Evolutionary conservation across 2,113 vertebrate genomes (phyloP).

Genomic region (Noctilio leporinus): DNA sequence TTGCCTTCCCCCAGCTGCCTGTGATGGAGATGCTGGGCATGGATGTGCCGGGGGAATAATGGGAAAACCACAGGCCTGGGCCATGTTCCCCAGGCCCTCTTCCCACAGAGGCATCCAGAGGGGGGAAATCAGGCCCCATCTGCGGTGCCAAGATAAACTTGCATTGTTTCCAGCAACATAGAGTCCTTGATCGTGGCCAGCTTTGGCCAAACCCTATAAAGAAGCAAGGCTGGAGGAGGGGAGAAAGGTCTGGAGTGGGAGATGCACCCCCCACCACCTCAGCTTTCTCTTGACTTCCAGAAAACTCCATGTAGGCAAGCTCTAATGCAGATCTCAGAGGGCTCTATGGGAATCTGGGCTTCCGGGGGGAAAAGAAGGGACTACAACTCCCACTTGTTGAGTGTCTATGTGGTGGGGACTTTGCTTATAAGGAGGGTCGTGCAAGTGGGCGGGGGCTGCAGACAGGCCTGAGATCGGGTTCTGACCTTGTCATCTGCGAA

Average conservation of each 20-base stretch:
- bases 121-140: background rate
- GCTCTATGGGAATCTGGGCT: background rate
- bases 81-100: slow-evolving; percentile 16
- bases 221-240: background rate
- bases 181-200: background rate
- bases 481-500: background rate
- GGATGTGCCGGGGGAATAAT: background rate
- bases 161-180: slow-evolving; percentile 49
- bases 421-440: background rate
- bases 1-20: background rate
- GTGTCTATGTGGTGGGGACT: background rate
- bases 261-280: too few species aligned
- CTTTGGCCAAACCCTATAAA: slow-evolving; percentile 45
- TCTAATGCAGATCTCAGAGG: background rate
- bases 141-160: slow-evolving; percentile 62
- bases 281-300: background rate
- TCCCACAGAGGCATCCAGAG: slow-evolving; percentile 54
- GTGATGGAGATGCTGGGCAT: background rate
- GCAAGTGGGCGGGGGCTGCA: background rate
- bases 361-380: background rate
- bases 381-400: background rate
- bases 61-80: background rate
- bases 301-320: background rate
- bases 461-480: background rate
- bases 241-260: background rate